Percentiles rank a stretch among this genome's conserved stretches.
Conservation (phyloP, 2,113 vertebrate species). For the Glareola pratincola region DNA sequence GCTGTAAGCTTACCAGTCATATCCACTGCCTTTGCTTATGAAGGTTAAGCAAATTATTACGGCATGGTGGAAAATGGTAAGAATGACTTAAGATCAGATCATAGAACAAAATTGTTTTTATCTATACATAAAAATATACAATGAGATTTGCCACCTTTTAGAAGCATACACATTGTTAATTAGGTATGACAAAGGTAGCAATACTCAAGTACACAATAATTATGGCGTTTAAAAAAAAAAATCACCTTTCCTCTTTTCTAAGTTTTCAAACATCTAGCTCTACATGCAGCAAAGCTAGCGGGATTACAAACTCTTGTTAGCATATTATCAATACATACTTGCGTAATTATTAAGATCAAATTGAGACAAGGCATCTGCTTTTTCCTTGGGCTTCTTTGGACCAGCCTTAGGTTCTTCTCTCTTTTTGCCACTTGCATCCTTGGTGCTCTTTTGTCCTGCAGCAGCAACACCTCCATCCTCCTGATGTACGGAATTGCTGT, state of each 20-base stretch:
- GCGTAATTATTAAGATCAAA: constrained; percentile 99
- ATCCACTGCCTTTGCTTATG: background rate
- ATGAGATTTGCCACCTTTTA: background rate
- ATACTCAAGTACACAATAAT: background rate
- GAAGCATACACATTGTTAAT: background rate
- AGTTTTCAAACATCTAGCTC: background rate
- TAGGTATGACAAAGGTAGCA: background rate
- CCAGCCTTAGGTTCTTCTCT: constrained; percentile 90
- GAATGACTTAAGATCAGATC: background rate
- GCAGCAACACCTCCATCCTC: constrained; percentile 70
- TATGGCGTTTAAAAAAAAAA: background rate
- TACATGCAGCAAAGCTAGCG: background rate
- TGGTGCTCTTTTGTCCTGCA: constrained; percentile 75
- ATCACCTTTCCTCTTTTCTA: background rate
- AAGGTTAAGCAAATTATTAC: background rate
- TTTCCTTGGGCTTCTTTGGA: constrained; percentile 94
- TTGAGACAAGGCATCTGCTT: constrained; percentile 93
- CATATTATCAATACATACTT: constrained; percentile 78
- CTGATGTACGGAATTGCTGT: constrained; percentile 73
- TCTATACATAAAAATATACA: background rate
- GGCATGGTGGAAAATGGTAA: background rate
- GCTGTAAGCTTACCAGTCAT: background rate
- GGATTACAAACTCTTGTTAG: background rate
- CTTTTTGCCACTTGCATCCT: constrained; percentile 84
- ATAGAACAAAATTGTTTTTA: background rate